Evolutionary conservation across 2,888 invertebrate species (phyloP), one percentile per base, ranked within the genome.

Genomic region (Erpobdella octoculata): DNA sequence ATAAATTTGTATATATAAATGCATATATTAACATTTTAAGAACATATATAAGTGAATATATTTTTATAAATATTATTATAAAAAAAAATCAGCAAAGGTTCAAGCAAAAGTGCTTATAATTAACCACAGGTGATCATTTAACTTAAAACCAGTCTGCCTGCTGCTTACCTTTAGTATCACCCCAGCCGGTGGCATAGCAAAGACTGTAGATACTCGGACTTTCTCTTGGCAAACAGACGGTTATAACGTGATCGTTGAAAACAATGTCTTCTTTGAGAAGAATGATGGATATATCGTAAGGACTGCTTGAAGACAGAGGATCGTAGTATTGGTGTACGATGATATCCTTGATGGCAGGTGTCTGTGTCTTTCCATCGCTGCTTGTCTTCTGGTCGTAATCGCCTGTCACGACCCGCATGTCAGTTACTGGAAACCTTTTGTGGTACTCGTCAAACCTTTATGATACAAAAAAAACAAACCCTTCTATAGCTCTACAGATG

Each of bases 151-250:
- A 41, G 18, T 9, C 41, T 41, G 9, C 41, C 9, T 41, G 9
- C 1, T 15, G 21, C 66, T 38, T 25, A 38, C 66, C 66, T 25
- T 37, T 31, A 36, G 66, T 65, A n/a, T 38, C 37, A 9, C 66
- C 66, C 66, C 66, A 65, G 2, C 66, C 66, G 8, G 66, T 65
- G 15, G 66, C 66, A 38, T 33, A 62, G 33, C 62, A 62, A 18
- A 62, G 62, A 35, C 62, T 62, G 31, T 28, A 4, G 6, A 62
- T 18, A 35, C 37, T 37, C 12, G 38, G 37, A 33, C 28, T 38
- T 38, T 65, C 66, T 28, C 18, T 25, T 31, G 66, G 66, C 6
- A 65, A 21, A 65, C 66, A 65, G 9, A 65, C n/a, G n/a, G 66
- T n/a, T 6, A 36, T 21, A 21, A 65, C 37, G 38, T 25, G 36